These are phyloP conservation scores for Tenthredo distinguenda DNA, from an alignment of 2,888 invertebrate genomes.

Conservation along the genomic window DNA sequence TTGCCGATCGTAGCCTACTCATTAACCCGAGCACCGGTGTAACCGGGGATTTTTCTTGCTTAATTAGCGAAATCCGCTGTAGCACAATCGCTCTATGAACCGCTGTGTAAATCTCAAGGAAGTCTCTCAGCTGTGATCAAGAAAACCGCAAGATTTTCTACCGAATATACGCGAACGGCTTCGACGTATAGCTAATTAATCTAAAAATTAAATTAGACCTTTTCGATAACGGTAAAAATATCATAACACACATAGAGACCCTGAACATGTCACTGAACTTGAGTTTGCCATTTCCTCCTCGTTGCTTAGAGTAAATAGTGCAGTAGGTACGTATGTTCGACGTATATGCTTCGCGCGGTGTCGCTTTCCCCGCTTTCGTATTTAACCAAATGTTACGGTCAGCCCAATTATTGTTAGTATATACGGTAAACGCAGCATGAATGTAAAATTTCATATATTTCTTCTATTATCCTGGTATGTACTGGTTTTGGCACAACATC, in stretches of 20 bases:
- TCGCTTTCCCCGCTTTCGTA: slow-evolving; percentile 43
- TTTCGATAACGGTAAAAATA: neutral
- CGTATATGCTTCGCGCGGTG: neutral
- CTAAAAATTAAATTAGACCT: neutral
- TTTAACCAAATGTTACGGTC: neutral
- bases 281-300: neutral
- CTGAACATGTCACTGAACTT: neutral
- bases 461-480: neutral
- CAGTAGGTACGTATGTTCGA: neutral
- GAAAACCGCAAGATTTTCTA: neutral
- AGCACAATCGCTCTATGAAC: neutral
- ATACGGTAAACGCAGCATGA: neutral
- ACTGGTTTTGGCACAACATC: neutral
- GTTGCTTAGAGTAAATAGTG: neutral
- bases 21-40: slow-evolving; percentile 20
- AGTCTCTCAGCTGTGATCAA: neutral
- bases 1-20: slow-evolving; percentile 2
- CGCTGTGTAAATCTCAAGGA: neutral
- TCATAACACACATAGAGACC: neutral
- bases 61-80: slow-evolving; percentile 23
- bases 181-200: neutral
- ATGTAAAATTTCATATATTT: neutral
- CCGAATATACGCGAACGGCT: neutral
- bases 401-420: slow-evolving; percentile 5
- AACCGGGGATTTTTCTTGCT: neutral